phyloP scores from a whole-genome alignment of 2,797 vertebrate genomes.

The Phyllotis vaccarum region DNA sequence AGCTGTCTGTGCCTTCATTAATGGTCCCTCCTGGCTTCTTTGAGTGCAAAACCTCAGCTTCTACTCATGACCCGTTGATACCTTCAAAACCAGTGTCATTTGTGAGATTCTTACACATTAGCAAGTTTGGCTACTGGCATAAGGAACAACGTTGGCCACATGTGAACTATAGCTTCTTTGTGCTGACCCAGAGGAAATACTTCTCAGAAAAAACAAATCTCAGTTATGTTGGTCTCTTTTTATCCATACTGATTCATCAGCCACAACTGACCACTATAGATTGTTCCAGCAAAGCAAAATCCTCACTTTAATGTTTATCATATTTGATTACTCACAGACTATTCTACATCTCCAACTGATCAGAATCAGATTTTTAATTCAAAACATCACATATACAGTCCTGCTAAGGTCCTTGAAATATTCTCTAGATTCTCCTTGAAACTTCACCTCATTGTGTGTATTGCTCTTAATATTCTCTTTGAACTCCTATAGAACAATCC shows the following conservation, averaged over 20 bases:
- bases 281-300: neutral
- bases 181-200: neutral
- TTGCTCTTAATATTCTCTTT: neutral
- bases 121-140: neutral
- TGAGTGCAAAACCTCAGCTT: neutral
- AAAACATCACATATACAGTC: neutral
- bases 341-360: neutral
- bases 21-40: neutral
- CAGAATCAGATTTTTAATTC: neutral
- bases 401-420: neutral
- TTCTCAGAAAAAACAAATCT: neutral
- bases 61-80: neutral
- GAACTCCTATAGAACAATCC: neutral
- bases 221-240: neutral
- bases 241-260: neutral
- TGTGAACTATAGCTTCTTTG: neutral
- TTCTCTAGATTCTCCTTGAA: neutral
- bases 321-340: neutral
- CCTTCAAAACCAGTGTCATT: neutral
- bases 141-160: neutral
- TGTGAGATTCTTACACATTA: neutral
- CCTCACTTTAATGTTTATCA: neutral
- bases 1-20: neutral
- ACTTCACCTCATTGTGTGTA: neutral
- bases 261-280: neutral